Evolutionary conservation across 92 coral and sea anemone species (phyloP), one percentile per base, ranked within the genome.

Genomic region (Bergia sp.): DNA sequence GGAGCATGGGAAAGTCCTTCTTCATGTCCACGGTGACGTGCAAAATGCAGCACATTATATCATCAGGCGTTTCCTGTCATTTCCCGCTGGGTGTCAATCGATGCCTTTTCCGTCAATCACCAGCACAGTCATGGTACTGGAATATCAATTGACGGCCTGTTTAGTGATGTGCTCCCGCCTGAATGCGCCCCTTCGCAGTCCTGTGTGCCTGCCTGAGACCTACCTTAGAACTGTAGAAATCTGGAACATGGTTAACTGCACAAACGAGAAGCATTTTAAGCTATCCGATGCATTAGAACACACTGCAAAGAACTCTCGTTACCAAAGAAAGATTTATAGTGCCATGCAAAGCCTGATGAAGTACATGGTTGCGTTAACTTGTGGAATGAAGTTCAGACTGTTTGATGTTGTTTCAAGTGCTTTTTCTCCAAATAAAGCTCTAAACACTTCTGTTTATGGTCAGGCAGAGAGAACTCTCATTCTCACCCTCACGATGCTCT

Each of bases 401-500:
- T 94, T 92, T 86, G 94, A 94, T 82, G 90, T 94, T 23, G 76
- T 94, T 38, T 87, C 87, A 72, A 92, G 82, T 49, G 94, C 90
- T 21, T 53, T 92, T 71, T n/a, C n/a, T 77, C 82, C 23, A 16
- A 45, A 78, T 12, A 79, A 15, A 16, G 37, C 74, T 23, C 37
- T 37, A 45, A 18, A 37, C 15, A 57, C 15, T 15, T 86, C 82
- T 55, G 88, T 43, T 38, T 92, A 92, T 5, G 97, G 91, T 67
- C 96, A 96, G 71, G 90, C 96, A 13, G 99, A 96, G 55, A 89
- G 99, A 90, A 91, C 88, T 4, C 85, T 97, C 79, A 85, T 97
- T 50, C 89, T 97, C 16, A 92, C 91, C 16, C 84, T 97, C 61
- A 94, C 96, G 55, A 94, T 97, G 98, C 81, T 97, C 76, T 96